Conservation (phyloP, 2,113 vertebrate genomes). For the Thalassoma bifasciatum region DNA sequence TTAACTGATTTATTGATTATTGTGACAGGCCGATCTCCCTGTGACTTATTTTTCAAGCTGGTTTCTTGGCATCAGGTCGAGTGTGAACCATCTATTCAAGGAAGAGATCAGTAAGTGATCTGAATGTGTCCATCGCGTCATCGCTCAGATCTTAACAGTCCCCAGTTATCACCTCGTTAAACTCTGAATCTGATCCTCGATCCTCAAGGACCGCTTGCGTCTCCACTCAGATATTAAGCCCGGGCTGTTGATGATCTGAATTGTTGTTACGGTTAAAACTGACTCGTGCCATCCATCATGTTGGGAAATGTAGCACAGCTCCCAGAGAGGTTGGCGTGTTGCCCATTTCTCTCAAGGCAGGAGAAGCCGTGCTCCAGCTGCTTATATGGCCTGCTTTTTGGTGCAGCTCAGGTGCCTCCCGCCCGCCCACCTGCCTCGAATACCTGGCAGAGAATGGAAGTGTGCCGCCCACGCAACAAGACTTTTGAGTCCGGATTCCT, state of each 20-base stretch:
- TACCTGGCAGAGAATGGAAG: constrained; percentile 49
- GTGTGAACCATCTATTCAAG: constrained; percentile 7
- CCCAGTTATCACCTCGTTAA: constrained; percentile 47
- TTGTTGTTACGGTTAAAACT: constrained; percentile 63
- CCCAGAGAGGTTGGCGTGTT: constrained; percentile 65
- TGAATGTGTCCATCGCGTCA: constrained; percentile 39
- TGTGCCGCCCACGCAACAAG: constrained; percentile 45
- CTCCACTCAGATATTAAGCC: constrained; percentile 44
- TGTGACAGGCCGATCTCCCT: no score
- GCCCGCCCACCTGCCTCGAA: constrained; percentile 19
- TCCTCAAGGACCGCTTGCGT: constrained; percentile 37
- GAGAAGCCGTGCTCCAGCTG: constrained; percentile 60
- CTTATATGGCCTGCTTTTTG: constrained; percentile 62
- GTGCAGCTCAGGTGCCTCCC: constrained; percentile 46
- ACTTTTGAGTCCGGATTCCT: constrained; percentile 16
- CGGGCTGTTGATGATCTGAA: constrained; percentile 54
- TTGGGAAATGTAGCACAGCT: constrained; percentile 72
- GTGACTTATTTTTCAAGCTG: no score
- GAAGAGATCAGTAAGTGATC: constrained; percentile 38
- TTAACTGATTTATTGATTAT: no score
- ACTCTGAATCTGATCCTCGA: constrained; percentile 15
- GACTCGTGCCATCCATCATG: constrained; percentile 75
- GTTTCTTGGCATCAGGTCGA: constrained; percentile 28
- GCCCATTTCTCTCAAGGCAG: constrained; percentile 55
- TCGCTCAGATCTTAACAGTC: constrained; percentile 19